Percentiles rank a stretch among this genome's conserved stretches.
These are phyloP conservation scores for Drosophila paramelanica DNA, from an alignment of 2,888 invertebrate genomes.

Conservation along the genomic window DNA sequence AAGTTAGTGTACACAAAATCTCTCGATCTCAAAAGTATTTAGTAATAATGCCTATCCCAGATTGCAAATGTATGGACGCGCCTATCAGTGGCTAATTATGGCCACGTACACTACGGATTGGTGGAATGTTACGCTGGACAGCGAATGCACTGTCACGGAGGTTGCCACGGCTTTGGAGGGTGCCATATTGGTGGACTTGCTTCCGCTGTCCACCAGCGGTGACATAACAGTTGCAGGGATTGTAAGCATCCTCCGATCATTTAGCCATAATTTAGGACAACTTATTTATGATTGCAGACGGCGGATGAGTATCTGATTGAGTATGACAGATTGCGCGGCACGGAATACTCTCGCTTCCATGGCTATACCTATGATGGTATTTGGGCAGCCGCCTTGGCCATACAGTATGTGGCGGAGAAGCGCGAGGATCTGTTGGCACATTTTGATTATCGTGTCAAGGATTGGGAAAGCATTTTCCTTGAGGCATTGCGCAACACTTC, in stretches of 20 bases:
- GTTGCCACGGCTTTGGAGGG: slow-evolving; percentile 93
- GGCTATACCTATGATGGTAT: slow-evolving; percentile 99
- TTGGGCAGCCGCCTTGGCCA: slow-evolving; percentile 98
- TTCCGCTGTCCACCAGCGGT: slow-evolving; percentile 94
- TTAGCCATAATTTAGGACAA: neutral
- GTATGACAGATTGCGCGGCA: slow-evolving; percentile 92
- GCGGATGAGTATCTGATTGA: slow-evolving; percentile 94
- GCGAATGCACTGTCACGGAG: slow-evolving; percentile 90
- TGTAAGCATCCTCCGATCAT: slow-evolving; percentile 86
- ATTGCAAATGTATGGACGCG: slow-evolving; percentile 94
- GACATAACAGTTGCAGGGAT: slow-evolving; percentile 95
- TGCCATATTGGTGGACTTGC: slow-evolving; percentile 93
- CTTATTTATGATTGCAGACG: slow-evolving; percentile 87
- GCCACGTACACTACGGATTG: slow-evolving; percentile 92
- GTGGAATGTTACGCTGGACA: slow-evolving; percentile 88
- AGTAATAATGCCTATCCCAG: slow-evolving; percentile 82
- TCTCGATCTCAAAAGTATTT: neutral
- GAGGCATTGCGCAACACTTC: slow-evolving; percentile 95
- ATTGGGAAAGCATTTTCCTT: slow-evolving; percentile 94
- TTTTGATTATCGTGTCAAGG: slow-evolving; percentile 93
- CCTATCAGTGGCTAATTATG: slow-evolving; percentile 98
- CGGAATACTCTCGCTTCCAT: slow-evolving; percentile 96
- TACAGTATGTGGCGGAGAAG: slow-evolving; percentile 94
- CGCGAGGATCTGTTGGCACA: slow-evolving; percentile 92
- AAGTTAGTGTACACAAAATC: slow-evolving; percentile 85